These are phyloP conservation scores for Triops cancriformis DNA, from an alignment of 1,140 invertebrate genomes.

Conservation along the genomic window DNA sequence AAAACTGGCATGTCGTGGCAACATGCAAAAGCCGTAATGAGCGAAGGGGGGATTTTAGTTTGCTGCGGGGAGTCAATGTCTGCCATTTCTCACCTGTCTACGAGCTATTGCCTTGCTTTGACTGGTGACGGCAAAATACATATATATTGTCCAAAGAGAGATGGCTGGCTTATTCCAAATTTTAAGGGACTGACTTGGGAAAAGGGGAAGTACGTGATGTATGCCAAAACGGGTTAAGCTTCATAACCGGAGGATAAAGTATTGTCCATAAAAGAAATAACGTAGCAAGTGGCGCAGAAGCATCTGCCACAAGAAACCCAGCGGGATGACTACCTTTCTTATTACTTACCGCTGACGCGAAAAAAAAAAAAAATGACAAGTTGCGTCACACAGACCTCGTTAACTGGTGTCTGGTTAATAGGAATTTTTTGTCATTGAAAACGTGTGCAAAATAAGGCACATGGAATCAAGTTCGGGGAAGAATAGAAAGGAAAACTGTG, in stretches of 20 bases:
- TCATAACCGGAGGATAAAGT: background rate
- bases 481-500: too few species aligned
- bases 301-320: slow-evolving; percentile 9
- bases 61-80: slow-evolving; percentile 3
- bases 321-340: background rate
- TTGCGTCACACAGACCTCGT: background rate
- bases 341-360: background rate
- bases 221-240: background rate
- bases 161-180: too few species aligned
- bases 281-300: background rate
- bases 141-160: too few species aligned
- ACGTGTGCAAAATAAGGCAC: background rate
- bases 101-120: background rate
- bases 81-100: slow-evolving; percentile 9
- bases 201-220: background rate
- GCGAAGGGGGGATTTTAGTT: background rate
- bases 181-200: too few species aligned
- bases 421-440: background rate
- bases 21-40: slow-evolving; percentile 10
- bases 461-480: background rate
- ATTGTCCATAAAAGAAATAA: background rate
- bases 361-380: background rate
- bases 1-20: background rate
- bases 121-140: background rate
- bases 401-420: background rate